phyloP scores from a whole-genome alignment of 2,797 vertebrate genomes.

The Choloepus didactylus region DNA sequence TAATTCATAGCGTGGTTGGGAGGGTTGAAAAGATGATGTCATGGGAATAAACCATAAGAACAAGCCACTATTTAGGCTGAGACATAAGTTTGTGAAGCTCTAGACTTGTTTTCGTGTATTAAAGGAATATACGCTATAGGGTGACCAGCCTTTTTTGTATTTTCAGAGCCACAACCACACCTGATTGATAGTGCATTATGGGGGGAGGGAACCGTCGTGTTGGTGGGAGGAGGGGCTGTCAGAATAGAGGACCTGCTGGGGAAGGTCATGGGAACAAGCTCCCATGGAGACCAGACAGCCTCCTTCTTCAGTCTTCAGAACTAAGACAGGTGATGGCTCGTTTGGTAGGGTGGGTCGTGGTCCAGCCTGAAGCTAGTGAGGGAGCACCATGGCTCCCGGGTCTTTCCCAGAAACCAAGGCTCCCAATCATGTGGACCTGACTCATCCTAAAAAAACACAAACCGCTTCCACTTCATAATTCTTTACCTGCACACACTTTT shows the following conservation, averaged over 20 bases:
- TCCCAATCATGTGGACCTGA: neutral
- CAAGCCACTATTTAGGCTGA: neutral
- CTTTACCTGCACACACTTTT: neutral
- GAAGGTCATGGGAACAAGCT: neutral
- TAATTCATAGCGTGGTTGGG: neutral
- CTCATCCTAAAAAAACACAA: neutral
- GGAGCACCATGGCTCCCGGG: neutral
- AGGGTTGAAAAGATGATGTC: neutral
- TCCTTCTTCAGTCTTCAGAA: conserved; percentile 48
- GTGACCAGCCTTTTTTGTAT: neutral
- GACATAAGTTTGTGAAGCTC: conserved; percentile 12
- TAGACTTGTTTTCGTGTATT: neutral
- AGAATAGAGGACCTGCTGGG: neutral
- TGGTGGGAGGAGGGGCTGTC: neutral
- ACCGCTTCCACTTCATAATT: neutral
- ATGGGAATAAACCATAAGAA: neutral
- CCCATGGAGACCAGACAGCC: neutral
- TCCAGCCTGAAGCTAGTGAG: neutral
- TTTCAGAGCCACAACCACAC: neutral
- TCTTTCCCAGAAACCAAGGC: neutral
- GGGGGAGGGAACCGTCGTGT: neutral
- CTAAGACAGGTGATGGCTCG: neutral
- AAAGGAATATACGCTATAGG: neutral
- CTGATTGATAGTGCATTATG: neutral
- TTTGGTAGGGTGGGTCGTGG: neutral